Base-by-base conservation (phyloP, 2,113 vertebrate genomes). In the Polypterus senegalus region DNA sequence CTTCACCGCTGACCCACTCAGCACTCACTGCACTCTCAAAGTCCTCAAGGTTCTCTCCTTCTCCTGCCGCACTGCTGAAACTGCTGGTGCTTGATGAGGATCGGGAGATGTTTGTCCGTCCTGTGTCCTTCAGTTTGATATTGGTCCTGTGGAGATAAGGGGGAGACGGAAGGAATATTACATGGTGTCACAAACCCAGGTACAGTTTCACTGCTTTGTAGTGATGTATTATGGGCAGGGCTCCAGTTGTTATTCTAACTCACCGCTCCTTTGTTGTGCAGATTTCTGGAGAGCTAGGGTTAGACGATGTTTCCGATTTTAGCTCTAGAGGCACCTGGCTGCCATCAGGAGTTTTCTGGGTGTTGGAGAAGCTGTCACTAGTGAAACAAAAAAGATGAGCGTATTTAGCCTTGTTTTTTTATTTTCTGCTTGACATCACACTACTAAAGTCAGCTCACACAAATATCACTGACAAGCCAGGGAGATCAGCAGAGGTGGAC, bases 261-360 rank as follows among this genome's bases (percentile, higher is more conserved):
- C 80, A 95, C 95, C 89, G 91, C 61, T 94, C 91, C 67, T 90
- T 89, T 74, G 83, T 94, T 64, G 85, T 83, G 67, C 88, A 94
- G 63, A 90, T 93, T 81, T 97, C 94, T 1, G 94, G 92, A 65
- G 94, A 95, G 76, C 92, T 94, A 65, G 92, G 93, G 74, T 95
- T 97, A 58, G 92, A 92, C 0, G 83, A 91, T 7, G 89, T 83
- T 75, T 95, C 92, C 44, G 89, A 86, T 75, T 81, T 93, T 62
- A 87, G 81, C 65, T 97, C 93, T 75, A 90, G 90, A 3, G 85
- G 83, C 27, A 86, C 76, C 60, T 92, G 90, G 62, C 81, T 83
- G 7, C 85, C 69, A 57, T 97, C 94, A 0, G 89, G 80, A 53
- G 83, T 90, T 74, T 86, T 91, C 68, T 90, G 90, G 54, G 85